Evolutionary conservation across 2,888 invertebrate genomes (phyloP), one percentile per base, ranked within the genome.

Genomic region (Drosophila nr. perissopoda): DNA sequence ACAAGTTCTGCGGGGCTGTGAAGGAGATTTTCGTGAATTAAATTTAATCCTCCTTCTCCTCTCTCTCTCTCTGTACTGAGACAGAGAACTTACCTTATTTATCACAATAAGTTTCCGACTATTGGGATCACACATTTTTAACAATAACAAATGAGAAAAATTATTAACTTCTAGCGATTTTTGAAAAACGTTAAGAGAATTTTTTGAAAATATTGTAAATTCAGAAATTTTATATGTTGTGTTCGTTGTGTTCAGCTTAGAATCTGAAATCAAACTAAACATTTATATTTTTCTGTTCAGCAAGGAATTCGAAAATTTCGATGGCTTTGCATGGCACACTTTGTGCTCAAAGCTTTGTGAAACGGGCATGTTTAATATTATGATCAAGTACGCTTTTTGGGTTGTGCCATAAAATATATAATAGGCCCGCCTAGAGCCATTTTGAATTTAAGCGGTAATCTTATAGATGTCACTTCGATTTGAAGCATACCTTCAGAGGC

Each of bases 101-200:
- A 34, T 4, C 13, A 5, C 4, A 34, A 34, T 0, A 0, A 34
- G 13, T 5, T 34, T 34, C 0, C 0, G 13, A 34, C 0, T 0
- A 0, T 13, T 13, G 0, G 13, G 5, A 0, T 33, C 33, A 4
- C 4, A 10, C 33, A 33, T 33, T 11, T 31, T 33, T 10, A 0
- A 0, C 3, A 10, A 31, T 0, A 31, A 31, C 10, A 0, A 10
- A 10, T 10, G 10, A 31, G 0, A 31, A 8, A 31, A 2, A 8
- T 31, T 31, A 10, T 31, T 31, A 0, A 31, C 31, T 31, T 2
- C 31, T 31, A 31, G 10, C 31, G 31, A 31, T 31, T 31, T 31
- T 31, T 31, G 10, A 31, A 31, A 31, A 31, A 10, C 31, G 31
- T 31, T 31, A 10, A 0, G 10, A 36, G 18, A 38, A 7, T 7